Base-by-base conservation (phyloP, 1,140 invertebrate species). In the Latrodectus geometricus region DNA sequence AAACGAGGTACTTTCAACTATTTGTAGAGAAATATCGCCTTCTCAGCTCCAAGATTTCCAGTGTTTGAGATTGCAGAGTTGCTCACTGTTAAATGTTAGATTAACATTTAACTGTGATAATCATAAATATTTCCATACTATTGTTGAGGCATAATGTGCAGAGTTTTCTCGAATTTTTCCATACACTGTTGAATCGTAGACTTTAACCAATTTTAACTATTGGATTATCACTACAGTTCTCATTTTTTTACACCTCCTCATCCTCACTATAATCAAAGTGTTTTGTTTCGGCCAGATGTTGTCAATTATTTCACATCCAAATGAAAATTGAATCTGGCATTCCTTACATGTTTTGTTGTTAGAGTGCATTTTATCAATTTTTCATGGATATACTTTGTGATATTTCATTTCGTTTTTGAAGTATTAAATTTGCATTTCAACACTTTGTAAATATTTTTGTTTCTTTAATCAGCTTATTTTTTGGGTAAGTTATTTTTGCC, bases 51-150 rank as follows among this genome's bases (percentile, higher is more conserved):
- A n/a, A 20, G 54, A 75, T 50, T 20, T 75, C 50, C 35, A 12
- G 21, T 9, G 17, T 35, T 11, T 75, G 50, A 20, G 11, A 20
- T 52, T 48, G 49, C 75, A 76, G 83, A 74, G 56, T 23, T 56
- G 52, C 52, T 86, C 83, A 86, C 83, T 72, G 83, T 86, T 86
- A 86, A 86, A 86, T 86, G 83, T 86, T 84, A 78, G 52, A 70
- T 61, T 54, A 65, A 78, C 83, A 86, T 86, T 86, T 86, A 86
- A 86, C 83, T 86, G 83, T 86, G 83, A 86, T 86, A 86, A 78
- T 77, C 78, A 86, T 77, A 56, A 81, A 61, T 52, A 70, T 83
- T 83, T 83, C 82, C 74, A 77, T 68, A 69, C 54, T 61, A 61
- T 17, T 61, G 54, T 61, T 61, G 54, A 61, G 17, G 54, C 54